Conservation (phyloP, 2,113 vertebrate species). For the Myiopsitta monachus region DNA sequence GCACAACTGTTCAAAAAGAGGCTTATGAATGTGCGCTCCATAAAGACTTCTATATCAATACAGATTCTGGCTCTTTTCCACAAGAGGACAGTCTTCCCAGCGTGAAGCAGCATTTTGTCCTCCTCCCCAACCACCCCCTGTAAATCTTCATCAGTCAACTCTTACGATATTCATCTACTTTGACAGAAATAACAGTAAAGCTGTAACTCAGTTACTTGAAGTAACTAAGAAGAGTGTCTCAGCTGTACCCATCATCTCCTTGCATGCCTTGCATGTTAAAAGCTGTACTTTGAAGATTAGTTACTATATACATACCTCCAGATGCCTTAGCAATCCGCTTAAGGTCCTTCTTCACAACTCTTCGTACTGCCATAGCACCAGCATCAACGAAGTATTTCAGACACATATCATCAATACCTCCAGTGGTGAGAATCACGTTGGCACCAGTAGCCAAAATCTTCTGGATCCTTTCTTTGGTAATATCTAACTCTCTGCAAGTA, state of each 20-base stretch:
- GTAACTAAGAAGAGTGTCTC: not conserved
- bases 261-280: not conserved
- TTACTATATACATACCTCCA: conserved; percentile 79
- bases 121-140: not conserved
- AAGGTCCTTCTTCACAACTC: conserved; percentile 93
- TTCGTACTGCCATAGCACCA: conserved; percentile 93
- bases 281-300: not conserved
- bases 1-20: not conserved
- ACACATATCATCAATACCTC: conserved; percentile 98
- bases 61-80: not conserved
- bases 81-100: not conserved
- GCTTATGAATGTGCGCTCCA: not conserved
- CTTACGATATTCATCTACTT: not conserved
- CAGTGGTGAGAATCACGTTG: conserved; percentile 92
- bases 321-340: conserved; percentile 95
- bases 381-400: conserved; percentile 95
- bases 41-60: not conserved
- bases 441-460: conserved; percentile 93
- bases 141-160: not conserved
- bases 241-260: not conserved
- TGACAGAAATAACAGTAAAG: not conserved
- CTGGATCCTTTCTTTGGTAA: conserved; percentile 96
- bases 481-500: conserved; percentile 88
- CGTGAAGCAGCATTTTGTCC: not conserved
- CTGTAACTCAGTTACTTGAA: not conserved